A percentile compares a stretch with the other conserved stretches of the same genome.
These are phyloP conservation scores for Perca schrenkii DNA, from an alignment of 2,113 vertebrate species.

Conservation along the genomic window DNA sequence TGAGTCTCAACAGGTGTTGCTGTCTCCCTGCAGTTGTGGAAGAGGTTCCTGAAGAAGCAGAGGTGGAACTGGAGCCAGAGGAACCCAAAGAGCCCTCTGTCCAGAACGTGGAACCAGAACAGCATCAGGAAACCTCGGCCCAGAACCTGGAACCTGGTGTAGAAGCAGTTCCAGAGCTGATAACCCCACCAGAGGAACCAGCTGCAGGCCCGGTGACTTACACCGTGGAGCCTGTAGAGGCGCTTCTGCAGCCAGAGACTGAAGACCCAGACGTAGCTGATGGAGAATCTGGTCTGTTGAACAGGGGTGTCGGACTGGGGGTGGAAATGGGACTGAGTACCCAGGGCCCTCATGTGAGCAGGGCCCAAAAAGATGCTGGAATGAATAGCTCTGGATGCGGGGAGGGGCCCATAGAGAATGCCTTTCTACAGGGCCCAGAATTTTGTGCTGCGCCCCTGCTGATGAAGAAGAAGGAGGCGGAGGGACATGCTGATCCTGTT, in stretches of 20 bases:
- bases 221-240: conserved; percentile 1
- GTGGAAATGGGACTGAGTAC: no score
- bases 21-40: conserved; percentile 63
- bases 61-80: conserved; percentile 55
- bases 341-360: no score
- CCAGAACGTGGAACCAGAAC: conserved; percentile 37
- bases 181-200: conserved; percentile 12
- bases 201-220: not conserved
- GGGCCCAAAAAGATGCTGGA: no score
- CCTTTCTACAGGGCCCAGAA: no score
- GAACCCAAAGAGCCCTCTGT: conserved; percentile 29
- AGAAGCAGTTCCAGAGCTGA: conserved; percentile 22
- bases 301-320: no score
- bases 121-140: not conserved
- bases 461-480: conserved; percentile 36
- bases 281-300: not conserved
- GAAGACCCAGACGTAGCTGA: conserved; percentile 12
- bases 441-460: no score
- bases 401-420: no score
- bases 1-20: not conserved
- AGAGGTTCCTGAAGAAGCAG: conserved; percentile 67
- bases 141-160: conserved; percentile 14
- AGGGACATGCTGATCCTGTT: conserved; percentile 7
- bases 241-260: conserved; percentile 31
- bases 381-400: no score